Percentiles rank a stretch among this genome's conserved stretches.
Conservation (phyloP, 64 coral and sea anemone species). For the Actinia tenebrosa region DNA sequence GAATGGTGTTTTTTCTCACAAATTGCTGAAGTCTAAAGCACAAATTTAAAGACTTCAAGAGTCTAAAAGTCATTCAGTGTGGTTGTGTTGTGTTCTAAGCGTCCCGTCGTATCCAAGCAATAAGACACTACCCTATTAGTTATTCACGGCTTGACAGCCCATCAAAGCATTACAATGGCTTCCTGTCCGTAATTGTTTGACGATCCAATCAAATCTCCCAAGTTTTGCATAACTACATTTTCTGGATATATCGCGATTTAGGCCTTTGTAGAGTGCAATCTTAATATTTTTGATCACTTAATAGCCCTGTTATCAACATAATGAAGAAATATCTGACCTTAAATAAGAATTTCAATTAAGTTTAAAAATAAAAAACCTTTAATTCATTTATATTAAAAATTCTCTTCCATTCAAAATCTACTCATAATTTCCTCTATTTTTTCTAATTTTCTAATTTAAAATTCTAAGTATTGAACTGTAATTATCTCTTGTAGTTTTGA, state of each 20-base stretch:
- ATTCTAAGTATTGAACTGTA: no score
- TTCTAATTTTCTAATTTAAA: no score
- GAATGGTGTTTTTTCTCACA: neutral
- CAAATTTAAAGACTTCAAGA: neutral
- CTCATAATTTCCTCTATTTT: no score
- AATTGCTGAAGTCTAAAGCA: neutral
- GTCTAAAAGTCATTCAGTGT: neutral
- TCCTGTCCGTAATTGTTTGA: conserved; percentile 20
- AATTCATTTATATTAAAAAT: no score
- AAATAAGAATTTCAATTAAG: neutral
- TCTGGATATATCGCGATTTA: neutral
- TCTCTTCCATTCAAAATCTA: no score
- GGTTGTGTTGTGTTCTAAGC: conserved; percentile 15
- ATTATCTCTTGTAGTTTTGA: no score
- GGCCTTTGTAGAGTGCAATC: neutral
- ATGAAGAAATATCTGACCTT: neutral
- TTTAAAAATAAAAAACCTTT: no score
- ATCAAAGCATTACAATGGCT: conserved; percentile 34
- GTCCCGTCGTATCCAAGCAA: conserved; percentile 27
- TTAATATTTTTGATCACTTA: neutral
- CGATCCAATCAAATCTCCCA: conserved; percentile 5
- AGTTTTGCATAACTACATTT: neutral
- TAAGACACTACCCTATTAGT: neutral
- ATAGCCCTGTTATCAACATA: neutral
- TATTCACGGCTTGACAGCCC: neutral